Base-by-base conservation (phyloP, 2,797 vertebrate genomes). In the Xenentodon cancila region DNA sequence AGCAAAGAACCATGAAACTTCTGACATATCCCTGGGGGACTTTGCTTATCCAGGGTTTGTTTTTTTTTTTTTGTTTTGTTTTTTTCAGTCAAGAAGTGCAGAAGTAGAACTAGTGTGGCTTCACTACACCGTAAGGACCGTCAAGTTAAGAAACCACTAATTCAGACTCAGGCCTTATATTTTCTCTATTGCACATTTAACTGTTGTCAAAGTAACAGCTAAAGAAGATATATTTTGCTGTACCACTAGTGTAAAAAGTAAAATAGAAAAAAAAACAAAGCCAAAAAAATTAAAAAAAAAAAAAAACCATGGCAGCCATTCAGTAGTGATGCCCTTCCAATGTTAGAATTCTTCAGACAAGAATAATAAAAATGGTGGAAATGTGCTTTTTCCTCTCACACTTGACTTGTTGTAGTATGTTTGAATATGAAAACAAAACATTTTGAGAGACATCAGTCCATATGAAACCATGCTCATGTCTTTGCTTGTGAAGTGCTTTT, bases 151-250 rank as follows among this genome's bases (percentile, higher is more conserved):
- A 86, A 96, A 97, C 95, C 96, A 96, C 96, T 96, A 96, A 96
- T 96, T 97, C 95, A 96, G 95, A 97, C 97, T 96, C 97, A 96
- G 97, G 97, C 97, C 97, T 99, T 99, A 99, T 95, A 95, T 98
- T 96, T 97, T 95, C 95, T 98, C 96, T 97, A 96, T 95, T 98
- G 97, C 97, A 98, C 96, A 98, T 95, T 94, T 94, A 97, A 95
- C 95, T 96, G 92, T 98, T 98, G 94, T 96, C 95, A 91, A 93
- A 95, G 93, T 96, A 95, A 97, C 93, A 94, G 96, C 95, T 95
- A 94, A 96, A 97, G 96, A 98, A 97, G 95, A 95, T 97, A 94
- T 98, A 99, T 99, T 99, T 99, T 99, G 96, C 96, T 97, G 95
- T 98, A 98, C 96, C 96, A 95, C 95, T 97, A 95, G 96, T 97